Evolutionary conservation across 2,113 vertebrate species (phyloP).

Genomic region (Sialia sialis): DNA sequence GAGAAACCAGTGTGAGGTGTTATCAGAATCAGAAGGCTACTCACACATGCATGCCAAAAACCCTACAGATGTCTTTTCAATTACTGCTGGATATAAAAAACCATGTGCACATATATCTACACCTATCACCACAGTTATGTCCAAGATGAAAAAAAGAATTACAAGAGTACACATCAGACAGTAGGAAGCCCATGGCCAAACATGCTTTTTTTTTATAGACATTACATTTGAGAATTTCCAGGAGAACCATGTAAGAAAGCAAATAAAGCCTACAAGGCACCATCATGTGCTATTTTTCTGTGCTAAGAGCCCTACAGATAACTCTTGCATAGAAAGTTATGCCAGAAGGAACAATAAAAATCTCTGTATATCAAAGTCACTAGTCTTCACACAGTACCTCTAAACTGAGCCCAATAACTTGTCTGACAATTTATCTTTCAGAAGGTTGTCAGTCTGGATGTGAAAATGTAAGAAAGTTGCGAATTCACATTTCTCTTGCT

Average conservation of each 20-base stretch:
- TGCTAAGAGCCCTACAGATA: constrained; percentile 2
- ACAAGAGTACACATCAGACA: background rate
- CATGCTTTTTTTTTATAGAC: background rate
- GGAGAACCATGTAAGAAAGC: background rate
- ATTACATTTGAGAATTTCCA: background rate
- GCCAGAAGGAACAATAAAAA: constrained; percentile 53
- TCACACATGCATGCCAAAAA: background rate
- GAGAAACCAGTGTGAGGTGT: background rate
- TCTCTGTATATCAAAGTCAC: constrained; percentile 20
- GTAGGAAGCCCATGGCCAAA: background rate
- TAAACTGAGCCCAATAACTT: background rate
- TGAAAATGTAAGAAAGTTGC: background rate
- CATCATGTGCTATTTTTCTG: background rate
- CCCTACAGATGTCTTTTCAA: background rate
- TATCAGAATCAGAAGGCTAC: background rate
- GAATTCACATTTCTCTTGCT: background rate
- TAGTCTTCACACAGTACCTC: background rate
- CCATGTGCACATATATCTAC: background rate
- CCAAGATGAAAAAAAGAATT: background rate
- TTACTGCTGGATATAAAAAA: background rate
- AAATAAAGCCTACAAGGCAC: constrained; percentile 18
- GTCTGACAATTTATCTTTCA: background rate
- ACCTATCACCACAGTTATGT: background rate
- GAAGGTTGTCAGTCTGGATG: background rate
- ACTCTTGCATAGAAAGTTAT: constrained; percentile 21